Percentiles rank a stretch among this genome's conserved stretches.
Evolutionary conservation across 2,888 invertebrate species (phyloP).

Genomic region (Ryuthela nishihirai): DNA sequence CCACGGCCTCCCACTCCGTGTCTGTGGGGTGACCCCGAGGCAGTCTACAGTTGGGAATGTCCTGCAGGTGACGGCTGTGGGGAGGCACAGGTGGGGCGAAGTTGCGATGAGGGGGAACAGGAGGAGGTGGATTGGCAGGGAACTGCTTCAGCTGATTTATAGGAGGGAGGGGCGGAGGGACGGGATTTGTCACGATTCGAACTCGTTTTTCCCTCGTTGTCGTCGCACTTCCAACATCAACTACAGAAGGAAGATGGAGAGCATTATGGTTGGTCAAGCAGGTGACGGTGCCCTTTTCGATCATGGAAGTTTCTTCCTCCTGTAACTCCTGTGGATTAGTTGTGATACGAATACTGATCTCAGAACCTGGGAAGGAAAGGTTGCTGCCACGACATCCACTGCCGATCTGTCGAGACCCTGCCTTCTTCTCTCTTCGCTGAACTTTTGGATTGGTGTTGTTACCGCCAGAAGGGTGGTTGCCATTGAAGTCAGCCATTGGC

Average conservation of each 20-base stretch:
- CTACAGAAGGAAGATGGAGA: not conserved
- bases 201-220: slow-evolving; percentile 33
- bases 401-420: slow-evolving; percentile 10
- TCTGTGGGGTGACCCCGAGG: slow-evolving; percentile 22
- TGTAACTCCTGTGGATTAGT: slow-evolving; percentile 45
- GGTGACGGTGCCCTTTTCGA: slow-evolving; percentile 28
- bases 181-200: slow-evolving; percentile 38
- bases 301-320: slow-evolving; percentile 30
- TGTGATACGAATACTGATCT: slow-evolving; percentile 53
- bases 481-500: slow-evolving; percentile 52
- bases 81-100: slow-evolving; percentile 40
- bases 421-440: slow-evolving; percentile 45
- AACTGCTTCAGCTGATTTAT: slow-evolving; percentile 27
- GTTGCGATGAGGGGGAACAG: slow-evolving; percentile 36
- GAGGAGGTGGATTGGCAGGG: slow-evolving; percentile 30
- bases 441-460: slow-evolving; percentile 48
- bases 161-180: slow-evolving; percentile 25
- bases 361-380: slow-evolving; percentile 51
- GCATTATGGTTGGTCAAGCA: slow-evolving; percentile 1
- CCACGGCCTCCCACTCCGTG: slow-evolving; percentile 37
- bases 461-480: slow-evolving; percentile 47
- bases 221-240: slow-evolving; percentile 22
- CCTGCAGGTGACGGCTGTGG: slow-evolving; percentile 27
- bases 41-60: slow-evolving; percentile 19
- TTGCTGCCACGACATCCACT: slow-evolving; percentile 55